Base-by-base conservation (phyloP, 2,888 invertebrate genomes). In the Junonia oenone region DNA sequence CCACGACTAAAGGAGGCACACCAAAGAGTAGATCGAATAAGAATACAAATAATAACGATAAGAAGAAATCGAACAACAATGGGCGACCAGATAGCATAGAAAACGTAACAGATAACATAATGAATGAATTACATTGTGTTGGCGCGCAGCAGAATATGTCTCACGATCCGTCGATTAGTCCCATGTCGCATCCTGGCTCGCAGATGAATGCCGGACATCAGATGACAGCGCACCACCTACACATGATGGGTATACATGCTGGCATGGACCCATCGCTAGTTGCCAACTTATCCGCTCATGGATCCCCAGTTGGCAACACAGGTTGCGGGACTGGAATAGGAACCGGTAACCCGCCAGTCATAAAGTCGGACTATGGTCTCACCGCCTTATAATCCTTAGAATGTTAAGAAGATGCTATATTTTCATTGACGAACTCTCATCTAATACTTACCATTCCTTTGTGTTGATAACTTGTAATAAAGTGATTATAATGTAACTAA, bases 351-450 rank as follows among this genome's bases (percentile, higher is more conserved):
- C 91, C 92, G 65, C 89, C 93, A 62, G 91, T 94, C 73, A 95
- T 96, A 73, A 96, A 96, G 87, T 95, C 96, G 68, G 96, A 97
- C 88, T 97, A 97, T 78, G 97, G 95, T 81, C 92, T 97, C 72
- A 97, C 96, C 78, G 93, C 96, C 88, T 90, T 90, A 90, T 90
- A 90, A 90, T 89, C 84, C 71, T 76, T 81, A 83, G 76, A 80
- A 72, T 84, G 74, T 86, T 83, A 79, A 84, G 74, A 78, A 78
- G 68, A 81, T 75, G 71, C 74, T 83, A 82, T 88, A 86, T 86
- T 85, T 89, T 88, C 80, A 79, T 76, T 81, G 82, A 76, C 63
- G 75, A 77, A 86, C 78, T 71, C 13, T 53, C 52, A 55, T 64
- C 77, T 68, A 78, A 75, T 79, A 82, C 80, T 75, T 81, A 89